Conservation (phyloP, 1,140 invertebrate genomes). For the Drosophila auraria region DNA sequence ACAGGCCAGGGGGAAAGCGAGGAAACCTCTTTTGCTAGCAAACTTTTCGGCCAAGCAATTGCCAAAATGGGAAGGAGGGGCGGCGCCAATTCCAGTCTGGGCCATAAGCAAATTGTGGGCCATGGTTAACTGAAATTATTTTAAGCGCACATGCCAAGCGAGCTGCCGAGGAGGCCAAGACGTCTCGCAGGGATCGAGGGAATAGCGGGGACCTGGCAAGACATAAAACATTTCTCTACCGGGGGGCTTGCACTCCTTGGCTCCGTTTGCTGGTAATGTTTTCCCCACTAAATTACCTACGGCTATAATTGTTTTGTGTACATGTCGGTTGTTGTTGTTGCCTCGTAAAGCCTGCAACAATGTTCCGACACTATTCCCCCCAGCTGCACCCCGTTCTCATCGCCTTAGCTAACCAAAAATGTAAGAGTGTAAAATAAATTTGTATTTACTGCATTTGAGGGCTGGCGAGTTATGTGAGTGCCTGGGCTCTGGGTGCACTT, state of each 20-base stretch:
- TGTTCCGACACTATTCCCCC: constrained; percentile 22
- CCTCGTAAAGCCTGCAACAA: constrained; percentile 44
- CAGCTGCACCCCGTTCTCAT: neutral
- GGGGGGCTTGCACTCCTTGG: constrained; percentile 18
- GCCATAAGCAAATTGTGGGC: constrained; percentile 71
- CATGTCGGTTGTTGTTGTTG: constrained; percentile 45
- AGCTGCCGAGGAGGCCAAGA: constrained; percentile 15
- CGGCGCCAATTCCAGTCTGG: constrained; percentile 7
- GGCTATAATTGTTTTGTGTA: constrained; percentile 79
- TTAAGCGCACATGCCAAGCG: constrained; percentile 54
- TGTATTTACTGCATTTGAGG: constrained; percentile 53
- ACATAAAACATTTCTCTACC: constrained; percentile 69
- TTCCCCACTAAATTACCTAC: constrained; percentile 77
- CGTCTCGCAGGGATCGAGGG: neutral
- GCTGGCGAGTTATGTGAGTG: constrained; percentile 42
- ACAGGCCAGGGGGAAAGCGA: constrained; percentile 35
- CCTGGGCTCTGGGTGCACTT: constrained; percentile 20
- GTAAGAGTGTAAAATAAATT: constrained; percentile 49
- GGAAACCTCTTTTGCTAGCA: constrained; percentile 26
- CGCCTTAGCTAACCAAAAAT: constrained; percentile 29
- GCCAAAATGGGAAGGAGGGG: constrained; percentile 24
- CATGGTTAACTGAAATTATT: constrained; percentile 78
- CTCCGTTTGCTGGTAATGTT: constrained; percentile 49
- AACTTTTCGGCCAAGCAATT: constrained; percentile 64
- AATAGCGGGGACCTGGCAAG: constrained; percentile 22